Percentiles rank a stretch among this genome's conserved stretches.
Evolutionary conservation across 1,140 invertebrate genomes (phyloP).

Genomic region (Bombus sibiricus): DNA sequence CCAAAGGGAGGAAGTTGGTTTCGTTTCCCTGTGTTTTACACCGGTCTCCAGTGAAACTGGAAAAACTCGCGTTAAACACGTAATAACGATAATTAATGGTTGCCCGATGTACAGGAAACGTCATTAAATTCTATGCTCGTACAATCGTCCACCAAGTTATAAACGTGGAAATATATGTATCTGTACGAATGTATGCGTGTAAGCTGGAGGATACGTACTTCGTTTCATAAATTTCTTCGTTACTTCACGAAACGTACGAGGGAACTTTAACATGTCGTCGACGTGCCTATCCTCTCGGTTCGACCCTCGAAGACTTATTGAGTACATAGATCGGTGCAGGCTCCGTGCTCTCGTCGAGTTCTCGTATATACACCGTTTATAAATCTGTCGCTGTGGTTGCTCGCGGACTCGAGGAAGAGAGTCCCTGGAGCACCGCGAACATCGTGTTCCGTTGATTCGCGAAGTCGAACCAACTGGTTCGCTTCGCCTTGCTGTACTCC

Average conservation of each 20-base stretch:
- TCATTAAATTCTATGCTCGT: conserved; percentile 31
- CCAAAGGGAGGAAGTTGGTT: not conserved
- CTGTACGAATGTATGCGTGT: not conserved
- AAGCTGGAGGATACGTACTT: not conserved
- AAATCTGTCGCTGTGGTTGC: conserved; percentile 49
- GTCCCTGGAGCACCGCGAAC: conserved; percentile 4
- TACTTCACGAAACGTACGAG: conserved; percentile 56
- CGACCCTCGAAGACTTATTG: conserved; percentile 55
- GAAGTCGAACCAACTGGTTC: conserved; percentile 21
- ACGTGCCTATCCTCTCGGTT: conserved; percentile 48
- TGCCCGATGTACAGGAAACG: conserved; percentile 35
- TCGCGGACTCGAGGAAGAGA: not conserved
- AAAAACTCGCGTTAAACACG: conserved; percentile 30
- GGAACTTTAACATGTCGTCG: conserved; percentile 57
- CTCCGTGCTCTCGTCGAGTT: conserved; percentile 23
- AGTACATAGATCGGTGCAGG: conserved; percentile 54
- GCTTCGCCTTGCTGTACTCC: not conserved
- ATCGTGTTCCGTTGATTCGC: conserved; percentile 33
- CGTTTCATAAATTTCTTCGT: conserved; percentile 65
- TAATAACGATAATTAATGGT: conserved; percentile 51
- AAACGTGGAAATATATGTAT: no score
- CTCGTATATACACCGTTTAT: conserved; percentile 49
- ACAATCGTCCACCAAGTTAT: not conserved
- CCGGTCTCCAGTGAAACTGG: not conserved
- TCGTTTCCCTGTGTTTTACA: not conserved